Percentiles rank a stretch among this genome's conserved stretches.
Evolutionary conservation across 2,888 invertebrate species (phyloP).

Genomic region (Globia sparganii): DNA sequence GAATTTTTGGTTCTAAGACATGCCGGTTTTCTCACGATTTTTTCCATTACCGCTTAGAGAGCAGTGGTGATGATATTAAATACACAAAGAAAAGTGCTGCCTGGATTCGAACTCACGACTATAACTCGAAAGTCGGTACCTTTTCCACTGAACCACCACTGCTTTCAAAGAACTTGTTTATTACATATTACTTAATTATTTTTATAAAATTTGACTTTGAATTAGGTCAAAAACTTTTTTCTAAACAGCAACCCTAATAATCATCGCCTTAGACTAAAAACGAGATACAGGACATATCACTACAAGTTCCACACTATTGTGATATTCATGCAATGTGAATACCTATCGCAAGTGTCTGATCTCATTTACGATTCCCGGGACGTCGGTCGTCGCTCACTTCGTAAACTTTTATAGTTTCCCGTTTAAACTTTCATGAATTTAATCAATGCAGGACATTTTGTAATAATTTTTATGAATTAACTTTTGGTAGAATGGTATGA

Average conservation of each 20-base stretch:
- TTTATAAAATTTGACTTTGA: too few relatives aligned
- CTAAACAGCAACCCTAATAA: not conserved
- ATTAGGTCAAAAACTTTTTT: not conserved
- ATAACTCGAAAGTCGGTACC: too few relatives aligned
- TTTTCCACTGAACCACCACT: too few relatives aligned
- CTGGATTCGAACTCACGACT: too few relatives aligned
- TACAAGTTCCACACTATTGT: not conserved
- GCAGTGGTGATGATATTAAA: too few relatives aligned
- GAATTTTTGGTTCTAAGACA: too few relatives aligned
- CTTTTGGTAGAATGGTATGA: constrained; percentile 73
- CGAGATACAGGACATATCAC: not conserved
- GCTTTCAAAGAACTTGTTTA: too few relatives aligned
- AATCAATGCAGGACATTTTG: constrained; percentile 81
- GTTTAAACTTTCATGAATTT: constrained; percentile 82
- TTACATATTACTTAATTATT: too few relatives aligned
- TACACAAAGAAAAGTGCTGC: too few relatives aligned
- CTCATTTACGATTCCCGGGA: constrained; percentile 79
- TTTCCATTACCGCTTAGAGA: too few relatives aligned
- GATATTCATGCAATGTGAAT: constrained; percentile 44
- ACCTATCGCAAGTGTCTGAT: constrained; percentile 67
- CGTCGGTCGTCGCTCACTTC: constrained; percentile 75
- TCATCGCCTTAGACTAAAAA: not conserved
- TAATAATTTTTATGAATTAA: constrained; percentile 82
- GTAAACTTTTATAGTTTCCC: constrained; percentile 85
- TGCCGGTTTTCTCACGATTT: too few relatives aligned